phyloP scores from a whole-genome alignment of 2,113 vertebrate genomes.

The Callipepla californica region DNA sequence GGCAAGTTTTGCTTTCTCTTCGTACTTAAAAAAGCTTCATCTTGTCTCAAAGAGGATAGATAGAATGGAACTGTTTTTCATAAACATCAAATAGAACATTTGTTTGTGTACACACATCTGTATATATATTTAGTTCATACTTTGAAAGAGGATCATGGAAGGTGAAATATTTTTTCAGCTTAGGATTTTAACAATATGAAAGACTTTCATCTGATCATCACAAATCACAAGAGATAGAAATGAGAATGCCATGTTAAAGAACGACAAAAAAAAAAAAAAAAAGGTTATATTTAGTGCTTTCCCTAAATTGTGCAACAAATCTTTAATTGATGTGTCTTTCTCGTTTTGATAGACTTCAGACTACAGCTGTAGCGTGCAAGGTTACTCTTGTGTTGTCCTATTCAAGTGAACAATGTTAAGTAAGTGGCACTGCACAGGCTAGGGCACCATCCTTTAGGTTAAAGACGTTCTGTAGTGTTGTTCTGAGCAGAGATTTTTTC shows the following conservation, averaged over 20 bases:
- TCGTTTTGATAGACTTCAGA: neutral
- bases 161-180: neutral
- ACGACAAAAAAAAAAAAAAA: neutral
- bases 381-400: neutral
- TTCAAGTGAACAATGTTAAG: neutral
- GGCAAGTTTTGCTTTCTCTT: neutral
- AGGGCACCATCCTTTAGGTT: constrained; percentile 3
- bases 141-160: neutral
- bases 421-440: neutral
- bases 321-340: neutral
- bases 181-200: neutral
- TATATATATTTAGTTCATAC: neutral
- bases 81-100: neutral
- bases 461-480: constrained; percentile 11
- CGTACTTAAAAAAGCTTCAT: neutral
- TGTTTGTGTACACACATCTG: neutral
- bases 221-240: neutral
- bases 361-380: neutral
- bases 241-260: neutral
- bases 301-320: neutral
- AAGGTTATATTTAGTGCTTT: neutral
- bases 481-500: constrained; percentile 21
- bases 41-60: neutral
- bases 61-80: neutral
- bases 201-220: neutral